A percentile compares a stretch with the other conserved stretches of the same genome.
Conservation (phyloP, 2,888 invertebrate species). For the Acheta domesticus region DNA sequence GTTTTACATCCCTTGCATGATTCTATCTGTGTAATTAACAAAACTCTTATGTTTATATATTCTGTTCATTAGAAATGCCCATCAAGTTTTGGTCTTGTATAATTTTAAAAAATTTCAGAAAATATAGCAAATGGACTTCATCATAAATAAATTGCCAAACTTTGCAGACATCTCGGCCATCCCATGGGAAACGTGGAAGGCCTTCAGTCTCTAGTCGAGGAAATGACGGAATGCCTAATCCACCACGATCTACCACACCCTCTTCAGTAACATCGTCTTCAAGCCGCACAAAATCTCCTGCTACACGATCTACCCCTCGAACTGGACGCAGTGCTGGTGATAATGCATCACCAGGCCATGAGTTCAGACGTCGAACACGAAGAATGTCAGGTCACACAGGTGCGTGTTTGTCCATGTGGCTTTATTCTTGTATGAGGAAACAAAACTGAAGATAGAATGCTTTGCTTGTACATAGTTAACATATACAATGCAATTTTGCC, state of each 20-base stretch:
- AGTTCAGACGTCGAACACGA: conserved; percentile 37
- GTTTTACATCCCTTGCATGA: no score
- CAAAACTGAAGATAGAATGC: no score
- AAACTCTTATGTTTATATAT: background rate
- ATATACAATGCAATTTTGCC: no score
- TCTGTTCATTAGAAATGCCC: background rate
- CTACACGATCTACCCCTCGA: conserved; percentile 49
- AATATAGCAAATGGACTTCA: conserved; percentile 34
- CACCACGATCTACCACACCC: conserved; percentile 61
- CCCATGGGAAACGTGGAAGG: background rate
- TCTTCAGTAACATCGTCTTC: conserved; percentile 61
- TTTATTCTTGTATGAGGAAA: no score
- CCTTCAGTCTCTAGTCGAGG: background rate
- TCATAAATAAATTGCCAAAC: conserved; percentile 33
- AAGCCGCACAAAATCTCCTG: conserved; percentile 63
- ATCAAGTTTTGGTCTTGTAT: background rate
- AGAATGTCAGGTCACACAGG: conserved; percentile 39
- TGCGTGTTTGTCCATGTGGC: conserved; percentile 35
- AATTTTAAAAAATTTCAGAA: background rate
- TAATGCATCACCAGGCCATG: conserved; percentile 3
- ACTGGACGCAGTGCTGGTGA: conserved; percentile 25
- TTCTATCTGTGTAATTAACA: no score
- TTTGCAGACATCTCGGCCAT: background rate
- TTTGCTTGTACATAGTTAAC: no score
- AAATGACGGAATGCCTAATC: background rate